These are phyloP conservation scores for Tricholauxania praeusta DNA, from an alignment of 2,888 invertebrate genomes.

Conservation along the genomic window DNA sequence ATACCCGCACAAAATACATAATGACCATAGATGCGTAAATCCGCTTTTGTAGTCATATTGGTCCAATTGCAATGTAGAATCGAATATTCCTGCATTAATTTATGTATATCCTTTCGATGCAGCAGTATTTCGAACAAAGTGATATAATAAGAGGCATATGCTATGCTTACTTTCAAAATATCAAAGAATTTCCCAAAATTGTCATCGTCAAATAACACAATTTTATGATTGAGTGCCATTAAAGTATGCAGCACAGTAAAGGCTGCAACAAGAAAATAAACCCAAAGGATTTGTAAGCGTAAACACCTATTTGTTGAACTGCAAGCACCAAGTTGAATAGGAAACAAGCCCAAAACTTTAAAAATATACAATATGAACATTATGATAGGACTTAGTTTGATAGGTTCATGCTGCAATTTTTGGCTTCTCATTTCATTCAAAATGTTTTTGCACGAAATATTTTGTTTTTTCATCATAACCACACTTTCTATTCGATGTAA, in stretches of 20 bases:
- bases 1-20: constrained; percentile 21
- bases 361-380: constrained; percentile 38
- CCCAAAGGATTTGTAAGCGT: constrained; percentile 25
- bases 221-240: constrained; percentile 22
- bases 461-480: too few relatives aligned
- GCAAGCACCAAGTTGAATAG: constrained; percentile 25
- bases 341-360: constrained; percentile 44
- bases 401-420: background rate
- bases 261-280: constrained; percentile 30
- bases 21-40: constrained; percentile 36
- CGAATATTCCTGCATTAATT: constrained; percentile 42
- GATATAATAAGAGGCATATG: constrained; percentile 38
- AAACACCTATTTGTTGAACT: background rate
- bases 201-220: constrained; percentile 40
- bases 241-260: constrained; percentile 29
- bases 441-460: too few relatives aligned
- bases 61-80: constrained; percentile 41
- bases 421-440: background rate
- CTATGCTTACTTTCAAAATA: constrained; percentile 40
- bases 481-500: too few relatives aligned
- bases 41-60: background rate
- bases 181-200: constrained; percentile 45
- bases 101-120: constrained; percentile 4
- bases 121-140: constrained; percentile 41
- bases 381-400: constrained; percentile 37